A percentile compares a stretch with the other conserved stretches of the same genome.
These are phyloP conservation scores for Phortica magna DNA, from an alignment of 2,888 invertebrate genomes.

Conservation along the genomic window DNA sequence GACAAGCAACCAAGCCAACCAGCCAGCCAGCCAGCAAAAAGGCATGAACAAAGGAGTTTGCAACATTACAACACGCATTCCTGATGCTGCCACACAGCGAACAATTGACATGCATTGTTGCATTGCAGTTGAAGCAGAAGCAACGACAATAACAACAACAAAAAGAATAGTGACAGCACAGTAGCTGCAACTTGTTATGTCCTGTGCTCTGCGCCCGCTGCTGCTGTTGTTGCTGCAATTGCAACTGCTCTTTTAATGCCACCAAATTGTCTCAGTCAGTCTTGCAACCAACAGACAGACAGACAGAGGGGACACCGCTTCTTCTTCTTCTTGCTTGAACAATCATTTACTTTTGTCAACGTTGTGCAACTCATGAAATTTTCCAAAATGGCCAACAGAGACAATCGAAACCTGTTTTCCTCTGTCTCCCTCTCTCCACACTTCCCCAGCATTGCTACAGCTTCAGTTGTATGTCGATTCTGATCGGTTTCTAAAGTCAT, in stretches of 20 bases:
- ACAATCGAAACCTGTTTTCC: constrained; percentile 22
- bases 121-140: constrained; percentile 30
- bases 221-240: background rate
- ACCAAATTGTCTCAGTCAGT: background rate
- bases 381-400: constrained; percentile 23
- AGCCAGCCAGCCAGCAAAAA: background rate
- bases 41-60: constrained; percentile 7
- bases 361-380: constrained; percentile 27
- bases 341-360: constrained; percentile 22
- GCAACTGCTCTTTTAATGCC: constrained; percentile 7
- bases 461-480: background rate
- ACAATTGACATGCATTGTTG: constrained; percentile 70
- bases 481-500: background rate
- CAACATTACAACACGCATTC: constrained; percentile 65
- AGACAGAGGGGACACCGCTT: background rate
- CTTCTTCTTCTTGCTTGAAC: background rate
- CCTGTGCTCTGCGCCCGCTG: background rate
- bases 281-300: constrained; percentile 7
- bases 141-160: constrained; percentile 32
- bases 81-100: constrained; percentile 64
- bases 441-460: no score
- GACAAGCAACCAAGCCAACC: background rate
- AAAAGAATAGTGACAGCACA: background rate
- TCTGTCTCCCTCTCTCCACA: background rate
- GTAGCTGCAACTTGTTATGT: background rate